Percentiles rank a stretch among this genome's conserved stretches.
Conservation (phyloP, 1,140 invertebrate genomes). For the Orchesella cincta region DNA sequence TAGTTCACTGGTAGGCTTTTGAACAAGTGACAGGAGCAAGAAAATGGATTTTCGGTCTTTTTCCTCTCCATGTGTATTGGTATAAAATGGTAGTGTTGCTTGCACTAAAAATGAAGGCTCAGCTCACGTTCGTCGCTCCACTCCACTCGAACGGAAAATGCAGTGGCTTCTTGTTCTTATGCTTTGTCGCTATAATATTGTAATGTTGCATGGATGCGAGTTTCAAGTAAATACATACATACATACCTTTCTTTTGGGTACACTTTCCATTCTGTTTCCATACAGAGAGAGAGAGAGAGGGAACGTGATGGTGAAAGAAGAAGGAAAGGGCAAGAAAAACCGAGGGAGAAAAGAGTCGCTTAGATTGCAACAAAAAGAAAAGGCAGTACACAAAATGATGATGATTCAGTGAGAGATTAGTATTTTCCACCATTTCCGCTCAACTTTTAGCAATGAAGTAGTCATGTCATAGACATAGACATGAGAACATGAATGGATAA, state of each 20-base stretch:
- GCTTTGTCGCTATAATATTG: no score
- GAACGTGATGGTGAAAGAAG: neutral
- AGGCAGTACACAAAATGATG: neutral
- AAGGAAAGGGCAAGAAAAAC: no score
- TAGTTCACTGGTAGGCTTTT: constrained; percentile 16
- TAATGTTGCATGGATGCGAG: no score
- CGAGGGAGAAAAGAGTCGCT: no score
- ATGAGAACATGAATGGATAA: constrained; percentile 18
- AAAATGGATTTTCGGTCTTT: neutral
- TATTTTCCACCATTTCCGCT: constrained; percentile 15
- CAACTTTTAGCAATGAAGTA: neutral
- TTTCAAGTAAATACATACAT: no score
- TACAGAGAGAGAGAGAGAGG: neutral
- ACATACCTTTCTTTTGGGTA: no score
- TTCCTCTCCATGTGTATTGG: neutral
- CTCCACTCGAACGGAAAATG: neutral
- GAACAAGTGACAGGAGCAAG: constrained; percentile 6
- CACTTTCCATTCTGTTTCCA: no score
- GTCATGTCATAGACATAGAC: neutral
- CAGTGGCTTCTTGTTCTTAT: no score
- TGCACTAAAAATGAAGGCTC: neutral
- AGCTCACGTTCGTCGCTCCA: neutral
- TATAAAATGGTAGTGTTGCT: neutral
- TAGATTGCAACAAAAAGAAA: no score
- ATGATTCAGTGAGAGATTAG: constrained; percentile 19